Evolutionary conservation across 2,888 invertebrate species (phyloP).

Genomic region (Meganola albula): DNA sequence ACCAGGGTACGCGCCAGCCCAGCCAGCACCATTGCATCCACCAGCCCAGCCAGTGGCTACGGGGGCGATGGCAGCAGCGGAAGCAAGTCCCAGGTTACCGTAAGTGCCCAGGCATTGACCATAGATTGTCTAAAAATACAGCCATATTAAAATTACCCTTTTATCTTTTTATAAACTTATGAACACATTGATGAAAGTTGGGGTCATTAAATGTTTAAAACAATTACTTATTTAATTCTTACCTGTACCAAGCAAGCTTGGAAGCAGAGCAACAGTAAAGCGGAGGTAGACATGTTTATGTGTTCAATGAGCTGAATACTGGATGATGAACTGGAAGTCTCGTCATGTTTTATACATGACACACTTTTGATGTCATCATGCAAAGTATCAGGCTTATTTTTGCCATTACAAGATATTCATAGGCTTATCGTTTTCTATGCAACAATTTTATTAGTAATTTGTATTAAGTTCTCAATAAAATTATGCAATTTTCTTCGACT

Average conservation of each 20-base stretch:
- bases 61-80: neutral
- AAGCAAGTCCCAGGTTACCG: neutral
- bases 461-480: no score
- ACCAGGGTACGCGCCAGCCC: neutral
- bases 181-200: no score
- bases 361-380: no score
- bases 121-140: conserved; percentile 1
- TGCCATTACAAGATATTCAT: no score
- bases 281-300: conserved; percentile 31
- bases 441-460: no score
- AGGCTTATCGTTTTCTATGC: no score
- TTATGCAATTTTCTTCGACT: neutral
- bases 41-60: neutral
- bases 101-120: neutral
- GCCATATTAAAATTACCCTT: no score
- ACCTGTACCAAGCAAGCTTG: conserved; percentile 39
- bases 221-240: no score
- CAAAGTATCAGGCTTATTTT: no score
- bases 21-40: neutral
- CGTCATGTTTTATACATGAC: conserved; percentile 4
- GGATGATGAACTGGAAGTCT: conserved; percentile 6
- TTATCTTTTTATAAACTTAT: no score
- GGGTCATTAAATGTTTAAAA: no score
- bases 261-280: conserved; percentile 30
- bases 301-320: conserved; percentile 12